Conservation (phyloP, 1,140 invertebrate genomes). For the Bombus impatiens region DNA sequence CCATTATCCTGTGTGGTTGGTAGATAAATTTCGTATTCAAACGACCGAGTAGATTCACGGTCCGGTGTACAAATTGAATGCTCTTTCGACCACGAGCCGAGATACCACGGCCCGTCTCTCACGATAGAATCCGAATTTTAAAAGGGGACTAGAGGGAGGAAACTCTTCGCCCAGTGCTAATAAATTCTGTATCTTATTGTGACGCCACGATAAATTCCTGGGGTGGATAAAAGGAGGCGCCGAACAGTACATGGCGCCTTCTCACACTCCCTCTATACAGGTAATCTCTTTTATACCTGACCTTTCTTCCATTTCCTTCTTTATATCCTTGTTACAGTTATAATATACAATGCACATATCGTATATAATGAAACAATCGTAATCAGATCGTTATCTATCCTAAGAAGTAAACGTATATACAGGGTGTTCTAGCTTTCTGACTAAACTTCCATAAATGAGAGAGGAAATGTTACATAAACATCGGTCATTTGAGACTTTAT, state of each 20-base stretch:
- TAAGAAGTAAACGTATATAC: too few relatives aligned
- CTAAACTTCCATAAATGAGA: too few relatives aligned
- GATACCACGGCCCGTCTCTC: not conserved
- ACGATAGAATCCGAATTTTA: conserved; percentile 18
- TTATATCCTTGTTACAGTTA: conserved; percentile 15
- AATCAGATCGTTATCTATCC: not conserved
- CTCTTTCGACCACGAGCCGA: conserved; percentile 6
- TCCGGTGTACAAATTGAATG: conserved; percentile 53
- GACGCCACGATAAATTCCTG: conserved; percentile 55
- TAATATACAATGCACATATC: not conserved
- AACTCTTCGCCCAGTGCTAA: conserved; percentile 1
- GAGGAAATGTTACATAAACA: too few relatives aligned
- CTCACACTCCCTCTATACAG: not conserved
- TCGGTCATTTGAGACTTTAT: not conserved
- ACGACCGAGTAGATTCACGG: conserved; percentile 22
- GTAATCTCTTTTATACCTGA: conserved; percentile 42
- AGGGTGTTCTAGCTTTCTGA: too few relatives aligned
- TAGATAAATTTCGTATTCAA: conserved; percentile 45
- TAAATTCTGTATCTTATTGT: conserved; percentile 62
- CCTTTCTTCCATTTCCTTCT: conserved; percentile 6
- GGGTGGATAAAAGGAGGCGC: conserved; percentile 52
- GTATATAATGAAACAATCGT: not conserved
- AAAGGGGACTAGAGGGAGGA: conserved; percentile 22
- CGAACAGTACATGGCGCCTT: conserved; percentile 30
- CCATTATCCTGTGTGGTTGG: conserved; percentile 3